Conservation (phyloP, 1,140 invertebrate species). For the Drosophila varians region DNA sequence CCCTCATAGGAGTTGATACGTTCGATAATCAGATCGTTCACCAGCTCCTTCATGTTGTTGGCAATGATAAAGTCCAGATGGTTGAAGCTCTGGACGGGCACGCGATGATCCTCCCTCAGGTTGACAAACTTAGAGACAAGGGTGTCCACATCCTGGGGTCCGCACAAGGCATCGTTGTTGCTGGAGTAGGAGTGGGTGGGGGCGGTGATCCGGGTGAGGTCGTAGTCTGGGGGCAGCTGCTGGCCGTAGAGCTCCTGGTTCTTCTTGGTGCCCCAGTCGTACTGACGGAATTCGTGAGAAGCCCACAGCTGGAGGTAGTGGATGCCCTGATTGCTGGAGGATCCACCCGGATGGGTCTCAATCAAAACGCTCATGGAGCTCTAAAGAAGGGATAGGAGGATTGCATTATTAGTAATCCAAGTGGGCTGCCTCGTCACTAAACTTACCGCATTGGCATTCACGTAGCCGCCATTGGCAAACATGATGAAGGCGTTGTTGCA, state of each 20-base stretch:
- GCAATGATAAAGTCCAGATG: conserved; percentile 90
- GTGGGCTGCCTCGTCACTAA: not conserved
- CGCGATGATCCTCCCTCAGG: conserved; percentile 72
- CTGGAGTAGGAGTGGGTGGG: conserved; percentile 87
- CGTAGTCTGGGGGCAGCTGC: conserved; percentile 85
- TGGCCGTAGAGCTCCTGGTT: conserved; percentile 84
- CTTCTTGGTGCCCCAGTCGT: conserved; percentile 83
- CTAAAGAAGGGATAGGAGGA: conserved; percentile 46
- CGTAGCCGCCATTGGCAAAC: conserved; percentile 69
- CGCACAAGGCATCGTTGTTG: conserved; percentile 85
- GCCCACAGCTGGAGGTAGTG: conserved; percentile 84
- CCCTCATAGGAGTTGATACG: conserved; percentile 57
- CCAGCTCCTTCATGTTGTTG: conserved; percentile 85
- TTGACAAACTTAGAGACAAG: conserved; percentile 42
- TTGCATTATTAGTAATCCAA: not conserved
- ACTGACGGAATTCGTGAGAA: conserved; percentile 75
- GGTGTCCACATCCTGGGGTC: conserved; percentile 86
- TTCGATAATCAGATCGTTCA: conserved; percentile 84
- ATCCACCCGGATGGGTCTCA: conserved; percentile 84
- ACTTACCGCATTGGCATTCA: conserved; percentile 61
- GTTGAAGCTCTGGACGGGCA: conserved; percentile 87
- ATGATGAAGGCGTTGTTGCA: conserved; percentile 63
- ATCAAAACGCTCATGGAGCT: conserved; percentile 82
- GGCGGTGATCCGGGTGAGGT: conserved; percentile 85
- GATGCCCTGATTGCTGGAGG: conserved; percentile 84